Conservation (phyloP, 2,113 vertebrate genomes). For the Scomber colias region DNA sequence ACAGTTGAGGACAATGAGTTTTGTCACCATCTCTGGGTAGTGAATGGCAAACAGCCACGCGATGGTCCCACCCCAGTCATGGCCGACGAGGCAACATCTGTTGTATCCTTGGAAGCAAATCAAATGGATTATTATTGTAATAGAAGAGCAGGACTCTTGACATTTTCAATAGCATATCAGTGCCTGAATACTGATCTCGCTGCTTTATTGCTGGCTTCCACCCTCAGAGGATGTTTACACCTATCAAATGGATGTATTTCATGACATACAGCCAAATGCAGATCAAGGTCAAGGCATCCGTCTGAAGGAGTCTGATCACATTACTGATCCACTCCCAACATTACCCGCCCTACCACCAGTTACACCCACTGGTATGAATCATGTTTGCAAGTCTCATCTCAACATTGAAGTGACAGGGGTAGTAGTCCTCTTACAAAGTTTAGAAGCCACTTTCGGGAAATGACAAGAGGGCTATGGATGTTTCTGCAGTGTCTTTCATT, state of each 20-base stretch:
- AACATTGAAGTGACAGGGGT: background rate
- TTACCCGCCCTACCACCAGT: conserved; percentile 25
- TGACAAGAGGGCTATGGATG: background rate
- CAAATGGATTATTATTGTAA: background rate
- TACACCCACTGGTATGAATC: conserved; percentile 24
- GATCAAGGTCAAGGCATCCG: conserved; percentile 60
- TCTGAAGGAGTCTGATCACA: conserved; percentile 51
- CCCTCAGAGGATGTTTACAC: conserved; percentile 40
- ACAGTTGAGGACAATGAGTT: conserved; percentile 96
- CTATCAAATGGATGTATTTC: conserved; percentile 35
- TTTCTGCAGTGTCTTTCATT: background rate
- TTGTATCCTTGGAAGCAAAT: conserved; percentile 89
- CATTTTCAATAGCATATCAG: background rate
- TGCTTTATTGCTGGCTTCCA: conserved; percentile 14
- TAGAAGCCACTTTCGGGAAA: background rate
- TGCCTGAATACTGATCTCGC: conserved; percentile 8
- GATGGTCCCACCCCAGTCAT: conserved; percentile 97
- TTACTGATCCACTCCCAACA: conserved; percentile 23
- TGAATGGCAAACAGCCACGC: conserved; percentile 97
- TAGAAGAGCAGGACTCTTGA: background rate
- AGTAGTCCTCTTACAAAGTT: background rate
- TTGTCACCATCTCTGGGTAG: conserved; percentile 97
- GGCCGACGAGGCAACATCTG: conserved; percentile 95
- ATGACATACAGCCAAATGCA: conserved; percentile 44
- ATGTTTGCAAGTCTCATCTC: conserved; percentile 3